Evolutionary conservation across 1,140 invertebrate genomes (phyloP), one percentile per base, ranked within the genome.

Genomic region (Hylaeus anthracinus): DNA sequence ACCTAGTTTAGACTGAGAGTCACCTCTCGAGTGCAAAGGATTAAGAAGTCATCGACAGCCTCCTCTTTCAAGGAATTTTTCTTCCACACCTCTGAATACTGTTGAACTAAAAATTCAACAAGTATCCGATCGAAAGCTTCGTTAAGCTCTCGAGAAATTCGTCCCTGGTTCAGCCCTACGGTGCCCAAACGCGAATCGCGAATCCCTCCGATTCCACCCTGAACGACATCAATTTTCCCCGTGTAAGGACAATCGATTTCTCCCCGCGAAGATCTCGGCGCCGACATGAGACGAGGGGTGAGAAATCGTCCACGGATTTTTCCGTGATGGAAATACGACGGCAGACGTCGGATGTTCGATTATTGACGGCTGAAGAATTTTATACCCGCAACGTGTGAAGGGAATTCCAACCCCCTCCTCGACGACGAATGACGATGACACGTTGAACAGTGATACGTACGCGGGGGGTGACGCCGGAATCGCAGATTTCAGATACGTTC

Each of bases 151-250:
- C 26, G 26, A 26, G 26, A 26, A 26, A 26, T 26, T 26, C 26
- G 26, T 26, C 26, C 26, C 26, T 26, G 51, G 61, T 64, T 43
- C 61, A 64, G 15, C 61, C 61, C 39, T 64, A 14, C 12, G 37
- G 61, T 12, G 39, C 45, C 58, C 5, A 45, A 58, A n/a, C 71
- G 51, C 53, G 73, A 84, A 61, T 78, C 79, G 69, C 66, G 75
- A 77, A 72, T 74, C 63, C 51, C 45, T 78, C 56, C 69, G 10
- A 53, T 37, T 56, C 15, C 56, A 4, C 61, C 41, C 45, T 15
- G 84, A 26, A 69, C 72, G 72, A 67, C 82, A 60, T 78, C 79
- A 82, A 86, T 82, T 82, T 84, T 63, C 45, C 53, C 5, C 48
- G 39, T 10, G 45, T 69, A 43, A 63, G 70, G 66, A 78, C 79